Evolutionary conservation across 2,113 vertebrate genomes (phyloP).

Genomic region (human): DNA sequence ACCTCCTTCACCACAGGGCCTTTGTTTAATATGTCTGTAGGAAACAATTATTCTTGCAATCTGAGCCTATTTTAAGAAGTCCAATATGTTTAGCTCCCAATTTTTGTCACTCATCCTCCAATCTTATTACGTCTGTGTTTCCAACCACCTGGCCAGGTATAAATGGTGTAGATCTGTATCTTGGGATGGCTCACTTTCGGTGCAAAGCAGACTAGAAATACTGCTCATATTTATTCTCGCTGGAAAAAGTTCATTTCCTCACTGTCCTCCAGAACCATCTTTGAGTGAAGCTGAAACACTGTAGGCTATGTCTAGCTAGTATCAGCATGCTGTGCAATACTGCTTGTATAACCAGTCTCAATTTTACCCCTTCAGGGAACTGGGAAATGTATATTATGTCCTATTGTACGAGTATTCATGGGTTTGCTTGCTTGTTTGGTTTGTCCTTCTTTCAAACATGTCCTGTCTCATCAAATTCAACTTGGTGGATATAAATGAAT

Average conservation of each 20-base stretch:
- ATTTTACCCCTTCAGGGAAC: not conserved
- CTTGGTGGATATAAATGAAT: not conserved
- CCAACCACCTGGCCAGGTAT: not conserved
- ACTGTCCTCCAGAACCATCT: not conserved
- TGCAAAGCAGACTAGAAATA: not conserved
- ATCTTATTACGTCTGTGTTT: not conserved
- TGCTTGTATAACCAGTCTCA: not conserved
- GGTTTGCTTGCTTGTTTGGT: not conserved
- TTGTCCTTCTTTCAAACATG: not conserved
- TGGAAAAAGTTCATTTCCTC: not conserved
- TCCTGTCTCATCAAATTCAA: not conserved
- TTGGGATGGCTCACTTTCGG: not conserved
- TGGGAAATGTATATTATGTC: not conserved
- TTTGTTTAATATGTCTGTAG: not conserved
- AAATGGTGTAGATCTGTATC: not conserved
- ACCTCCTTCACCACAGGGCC: not conserved
- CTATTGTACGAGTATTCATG: not conserved
- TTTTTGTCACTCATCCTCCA: not conserved
- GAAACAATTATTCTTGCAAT: not conserved
- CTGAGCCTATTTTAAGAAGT: not conserved
- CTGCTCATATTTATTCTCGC: not conserved
- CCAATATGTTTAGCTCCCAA: not conserved
- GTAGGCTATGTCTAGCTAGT: not conserved
- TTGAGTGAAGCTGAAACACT: not conserved
- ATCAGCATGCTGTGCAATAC: not conserved